phyloP scores from a whole-genome alignment of 2,113 vertebrate genomes.

The Hippolais icterina region DNA sequence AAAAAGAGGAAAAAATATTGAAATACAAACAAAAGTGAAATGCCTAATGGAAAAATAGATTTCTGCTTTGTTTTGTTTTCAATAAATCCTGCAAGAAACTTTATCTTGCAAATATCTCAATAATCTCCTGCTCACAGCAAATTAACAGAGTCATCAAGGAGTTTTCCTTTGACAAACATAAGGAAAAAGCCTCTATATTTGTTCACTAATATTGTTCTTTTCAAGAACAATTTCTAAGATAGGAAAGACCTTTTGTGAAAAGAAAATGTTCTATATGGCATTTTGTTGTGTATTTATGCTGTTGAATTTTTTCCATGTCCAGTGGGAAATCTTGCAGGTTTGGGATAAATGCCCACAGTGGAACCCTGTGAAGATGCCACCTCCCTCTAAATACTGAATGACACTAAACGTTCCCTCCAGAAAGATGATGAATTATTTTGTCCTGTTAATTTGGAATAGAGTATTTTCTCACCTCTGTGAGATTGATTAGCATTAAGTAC shows the following conservation, averaged over 20 bases:
- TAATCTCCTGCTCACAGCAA: background rate
- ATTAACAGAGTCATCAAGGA: background rate
- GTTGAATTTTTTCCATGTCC: background rate
- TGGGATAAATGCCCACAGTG: background rate
- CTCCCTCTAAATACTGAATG: background rate
- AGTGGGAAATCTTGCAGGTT: background rate
- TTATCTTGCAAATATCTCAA: background rate
- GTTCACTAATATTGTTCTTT: background rate
- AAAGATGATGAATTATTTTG: conserved; percentile 31
- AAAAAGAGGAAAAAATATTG: background rate
- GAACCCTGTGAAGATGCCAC: background rate
- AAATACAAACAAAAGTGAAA: background rate
- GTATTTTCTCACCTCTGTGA: conserved; percentile 20
- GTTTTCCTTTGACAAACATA: background rate
- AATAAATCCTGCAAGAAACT: background rate
- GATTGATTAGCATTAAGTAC: conserved; percentile 48
- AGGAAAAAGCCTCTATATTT: background rate
- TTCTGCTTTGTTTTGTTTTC: background rate
- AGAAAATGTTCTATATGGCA: background rate
- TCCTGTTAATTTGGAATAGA: background rate
- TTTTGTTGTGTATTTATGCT: background rate
- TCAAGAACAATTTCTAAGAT: background rate
- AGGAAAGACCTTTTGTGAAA: background rate
- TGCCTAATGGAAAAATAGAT: background rate
- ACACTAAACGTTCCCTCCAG: background rate